Conservation (phyloP, 2,888 invertebrate species). For the Noctua janthina region DNA sequence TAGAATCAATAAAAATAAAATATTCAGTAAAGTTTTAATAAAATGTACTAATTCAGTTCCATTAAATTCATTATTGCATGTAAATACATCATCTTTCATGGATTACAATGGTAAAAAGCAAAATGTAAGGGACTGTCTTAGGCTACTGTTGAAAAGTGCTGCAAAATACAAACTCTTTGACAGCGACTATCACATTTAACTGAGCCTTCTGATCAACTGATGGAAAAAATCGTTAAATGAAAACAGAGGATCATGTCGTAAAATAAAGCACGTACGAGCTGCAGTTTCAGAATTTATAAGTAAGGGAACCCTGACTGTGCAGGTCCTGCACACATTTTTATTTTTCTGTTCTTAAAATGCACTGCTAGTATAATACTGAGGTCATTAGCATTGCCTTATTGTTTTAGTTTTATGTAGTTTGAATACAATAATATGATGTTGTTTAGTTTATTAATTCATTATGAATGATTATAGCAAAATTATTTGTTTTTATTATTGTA, state of each 20-base stretch:
- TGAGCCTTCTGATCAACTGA: not conserved
- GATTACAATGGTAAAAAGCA: not conserved
- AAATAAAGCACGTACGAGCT: not conserved
- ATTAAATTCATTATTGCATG: not conserved
- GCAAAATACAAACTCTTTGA: not conserved
- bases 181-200: not conserved
- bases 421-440: not conserved
- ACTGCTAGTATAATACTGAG: not conserved
- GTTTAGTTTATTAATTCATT: not conserved
- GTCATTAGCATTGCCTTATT: constrained; percentile 1
- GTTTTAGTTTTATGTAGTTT: not conserved
- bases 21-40: not conserved
- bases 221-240: not conserved
- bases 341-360: not conserved
- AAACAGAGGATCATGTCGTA: not conserved
- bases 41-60: not conserved
- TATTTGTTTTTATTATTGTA: too few relatives aligned
- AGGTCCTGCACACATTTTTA: not conserved
- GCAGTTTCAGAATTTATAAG: not conserved
- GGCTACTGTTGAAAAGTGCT: not conserved
- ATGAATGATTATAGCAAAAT: not conserved
- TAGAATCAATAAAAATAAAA: not conserved
- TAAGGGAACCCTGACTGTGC: constrained; percentile 14
- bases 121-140: not conserved
- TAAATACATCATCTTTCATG: not conserved